These are phyloP conservation scores for Ammodytes dubius DNA, from an alignment of 2,113 vertebrate genomes.

Conservation along the genomic window DNA sequence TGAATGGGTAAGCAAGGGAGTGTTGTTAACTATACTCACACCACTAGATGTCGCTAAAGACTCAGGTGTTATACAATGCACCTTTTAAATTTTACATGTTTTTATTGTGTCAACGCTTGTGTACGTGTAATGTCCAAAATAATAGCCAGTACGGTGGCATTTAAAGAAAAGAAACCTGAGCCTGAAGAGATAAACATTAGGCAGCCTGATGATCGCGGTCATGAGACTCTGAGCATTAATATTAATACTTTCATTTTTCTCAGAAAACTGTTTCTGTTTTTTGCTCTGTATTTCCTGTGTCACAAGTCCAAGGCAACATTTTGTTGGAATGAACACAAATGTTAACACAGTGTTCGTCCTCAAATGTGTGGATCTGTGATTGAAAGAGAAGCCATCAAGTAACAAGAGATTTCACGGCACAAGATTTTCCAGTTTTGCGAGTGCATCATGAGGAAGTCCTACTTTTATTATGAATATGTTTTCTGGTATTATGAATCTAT, in stretches of 20 bases:
- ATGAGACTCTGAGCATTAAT: conserved; percentile 30
- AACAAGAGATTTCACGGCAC: background rate
- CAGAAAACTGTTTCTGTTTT: background rate
- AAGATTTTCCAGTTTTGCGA: background rate
- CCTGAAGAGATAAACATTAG: background rate
- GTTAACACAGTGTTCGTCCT: background rate
- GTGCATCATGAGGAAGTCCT: background rate
- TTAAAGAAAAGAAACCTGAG: background rate
- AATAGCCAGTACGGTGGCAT: background rate
- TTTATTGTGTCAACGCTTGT: too few relatives aligned
- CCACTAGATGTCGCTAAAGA: too few relatives aligned
- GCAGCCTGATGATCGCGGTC: conserved; percentile 23
- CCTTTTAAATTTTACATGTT: too few relatives aligned
- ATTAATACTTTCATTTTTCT: background rate
- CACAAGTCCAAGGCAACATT: conserved; percentile 10
- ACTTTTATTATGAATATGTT: background rate
- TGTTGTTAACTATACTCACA: too few relatives aligned
- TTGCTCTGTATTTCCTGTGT: background rate
- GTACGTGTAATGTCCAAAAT: background rate
- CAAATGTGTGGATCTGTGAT: background rate
- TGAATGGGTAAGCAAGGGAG: too few relatives aligned
- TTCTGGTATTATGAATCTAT: background rate
- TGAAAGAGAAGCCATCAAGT: background rate
- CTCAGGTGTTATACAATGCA: too few relatives aligned
- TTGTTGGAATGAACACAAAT: background rate